These are phyloP conservation scores for Anas capensis DNA, from an alignment of 2,797 vertebrate genomes.

Conservation along the genomic window DNA sequence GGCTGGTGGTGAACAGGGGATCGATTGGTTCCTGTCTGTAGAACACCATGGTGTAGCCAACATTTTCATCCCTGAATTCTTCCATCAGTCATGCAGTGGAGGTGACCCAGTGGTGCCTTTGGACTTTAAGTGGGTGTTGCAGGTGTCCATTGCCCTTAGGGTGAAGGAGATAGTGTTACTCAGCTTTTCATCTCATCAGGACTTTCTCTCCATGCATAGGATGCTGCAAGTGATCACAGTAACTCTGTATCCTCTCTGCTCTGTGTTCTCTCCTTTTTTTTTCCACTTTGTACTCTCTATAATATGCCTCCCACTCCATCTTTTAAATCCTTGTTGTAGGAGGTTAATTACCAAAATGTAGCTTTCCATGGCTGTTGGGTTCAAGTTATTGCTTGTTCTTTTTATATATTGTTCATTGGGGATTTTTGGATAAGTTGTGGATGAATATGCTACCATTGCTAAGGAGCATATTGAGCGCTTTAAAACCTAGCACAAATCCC, in stretches of 20 bases:
- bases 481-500: neutral
- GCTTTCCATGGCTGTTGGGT: conserved; percentile 33
- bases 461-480: neutral
- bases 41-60: neutral
- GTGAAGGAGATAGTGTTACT: conserved; percentile 18
- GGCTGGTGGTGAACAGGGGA: neutral
- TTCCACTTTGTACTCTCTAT: conserved; percentile 7
- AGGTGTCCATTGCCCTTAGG: neutral
- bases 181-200: neutral
- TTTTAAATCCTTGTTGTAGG: conserved; percentile 52
- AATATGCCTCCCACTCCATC: conserved; percentile 20
- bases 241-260: neutral
- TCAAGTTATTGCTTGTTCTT: neutral
- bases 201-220: neutral
- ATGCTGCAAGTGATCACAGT: conserved; percentile 12
- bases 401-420: conserved; percentile 13
- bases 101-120: neutral
- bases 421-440: neutral
- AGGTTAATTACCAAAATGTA: conserved; percentile 64
- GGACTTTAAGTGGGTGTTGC: neutral
- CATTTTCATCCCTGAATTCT: neutral
- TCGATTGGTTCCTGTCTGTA: neutral
- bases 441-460: neutral
- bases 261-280: neutral
- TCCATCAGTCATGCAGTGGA: neutral